Evolutionary conservation across 37 sponge, comb jelly and placozoan species (phyloP).

Genomic region (Crambe crambe): DNA sequence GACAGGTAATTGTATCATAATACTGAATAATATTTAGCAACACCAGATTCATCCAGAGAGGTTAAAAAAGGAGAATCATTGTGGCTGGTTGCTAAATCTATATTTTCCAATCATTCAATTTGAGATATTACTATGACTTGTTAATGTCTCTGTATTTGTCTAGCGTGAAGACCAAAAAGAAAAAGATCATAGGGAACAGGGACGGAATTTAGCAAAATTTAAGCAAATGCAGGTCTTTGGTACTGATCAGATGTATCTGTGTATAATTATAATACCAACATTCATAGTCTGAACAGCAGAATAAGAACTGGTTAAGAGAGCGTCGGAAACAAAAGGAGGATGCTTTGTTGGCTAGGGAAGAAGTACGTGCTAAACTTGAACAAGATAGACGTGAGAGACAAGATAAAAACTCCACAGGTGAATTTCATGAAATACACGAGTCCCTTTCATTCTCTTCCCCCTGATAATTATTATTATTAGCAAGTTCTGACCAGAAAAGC

Average conservation of each 20-base stretch:
- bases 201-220: constrained; percentile 16
- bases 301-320: constrained; percentile 50
- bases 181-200: constrained; percentile 23
- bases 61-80: too few relatives aligned
- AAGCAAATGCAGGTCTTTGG: constrained; percentile 15
- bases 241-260: too few relatives aligned
- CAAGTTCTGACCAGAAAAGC: too few relatives aligned
- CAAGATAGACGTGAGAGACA: constrained; percentile 55
- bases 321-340: constrained; percentile 54
- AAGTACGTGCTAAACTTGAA: constrained; percentile 53
- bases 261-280: background rate
- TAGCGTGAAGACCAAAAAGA: constrained; percentile 35
- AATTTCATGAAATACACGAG: too few relatives aligned
- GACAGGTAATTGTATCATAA: constrained; percentile 7
- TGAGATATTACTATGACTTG: too few relatives aligned
- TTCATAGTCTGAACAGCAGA: constrained; percentile 1
- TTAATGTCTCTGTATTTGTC: background rate
- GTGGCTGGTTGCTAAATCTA: too few relatives aligned
- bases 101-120: too few relatives aligned
- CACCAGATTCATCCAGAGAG: too few relatives aligned
- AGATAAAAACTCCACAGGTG: background rate
- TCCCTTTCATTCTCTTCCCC: too few relatives aligned
- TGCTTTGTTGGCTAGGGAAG: constrained; percentile 43
- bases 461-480: too few relatives aligned
- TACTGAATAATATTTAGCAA: too few relatives aligned